These are phyloP conservation scores for Leptosomus discolor DNA, from an alignment of 2,113 vertebrate genomes.

Conservation along the genomic window DNA sequence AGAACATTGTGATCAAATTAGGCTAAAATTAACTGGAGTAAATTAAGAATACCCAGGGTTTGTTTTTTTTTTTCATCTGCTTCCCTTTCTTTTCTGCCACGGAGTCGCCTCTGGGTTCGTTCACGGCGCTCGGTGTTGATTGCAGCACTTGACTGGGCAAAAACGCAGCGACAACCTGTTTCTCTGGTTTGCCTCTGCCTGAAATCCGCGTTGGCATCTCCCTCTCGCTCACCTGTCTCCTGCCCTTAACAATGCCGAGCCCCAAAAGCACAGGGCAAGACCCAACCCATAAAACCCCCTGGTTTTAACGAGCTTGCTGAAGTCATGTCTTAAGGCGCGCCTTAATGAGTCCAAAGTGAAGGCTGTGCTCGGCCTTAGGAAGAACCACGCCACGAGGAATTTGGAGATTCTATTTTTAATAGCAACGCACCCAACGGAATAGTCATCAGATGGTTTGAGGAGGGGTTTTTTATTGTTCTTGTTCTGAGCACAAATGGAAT, in stretches of 20 bases:
- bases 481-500: background rate
- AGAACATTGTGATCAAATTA: conserved; percentile 69
- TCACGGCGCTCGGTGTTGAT: background rate
- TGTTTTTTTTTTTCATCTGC: background rate
- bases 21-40: conserved; percentile 64
- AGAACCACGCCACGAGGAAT: background rate
- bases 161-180: background rate
- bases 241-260: background rate
- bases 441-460: background rate
- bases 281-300: no score
- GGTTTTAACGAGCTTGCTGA: background rate
- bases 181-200: background rate
- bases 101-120: background rate
- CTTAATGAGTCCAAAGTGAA: background rate
- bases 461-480: background rate
- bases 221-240: background rate
- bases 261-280: background rate
- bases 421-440: background rate
- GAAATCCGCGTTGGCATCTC: background rate
- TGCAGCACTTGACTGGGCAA: background rate
- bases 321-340: accelerated
- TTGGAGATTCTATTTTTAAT: background rate
- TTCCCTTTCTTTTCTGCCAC: background rate
- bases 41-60: background rate
- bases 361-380: background rate